phyloP scores from a whole-genome alignment of 2,113 vertebrate genomes.

The Ophthalmotilapia sp. region DNA sequence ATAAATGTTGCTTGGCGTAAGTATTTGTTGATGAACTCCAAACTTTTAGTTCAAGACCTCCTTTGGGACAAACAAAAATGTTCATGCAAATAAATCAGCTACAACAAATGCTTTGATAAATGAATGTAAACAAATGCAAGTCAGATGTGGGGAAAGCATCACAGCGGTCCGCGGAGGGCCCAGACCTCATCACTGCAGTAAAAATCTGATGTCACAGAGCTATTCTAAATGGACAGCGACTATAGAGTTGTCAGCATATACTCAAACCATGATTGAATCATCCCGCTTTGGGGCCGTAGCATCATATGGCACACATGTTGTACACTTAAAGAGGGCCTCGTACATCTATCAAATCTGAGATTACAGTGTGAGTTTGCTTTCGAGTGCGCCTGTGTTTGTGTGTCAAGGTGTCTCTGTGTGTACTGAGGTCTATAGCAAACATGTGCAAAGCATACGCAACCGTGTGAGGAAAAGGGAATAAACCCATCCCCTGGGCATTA shows the following conservation, averaged over 20 bases:
- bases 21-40: slow-evolving; percentile 43
- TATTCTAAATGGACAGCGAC: slow-evolving; percentile 34
- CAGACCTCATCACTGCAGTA: slow-evolving; percentile 14
- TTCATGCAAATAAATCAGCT: slow-evolving; percentile 47
- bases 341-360: slow-evolving; percentile 44
- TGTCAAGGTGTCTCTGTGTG: slow-evolving; percentile 37
- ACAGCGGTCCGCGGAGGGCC: not conserved
- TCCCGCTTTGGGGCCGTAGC: slow-evolving; percentile 29
- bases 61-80: slow-evolving; percentile 39
- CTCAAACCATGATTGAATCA: slow-evolving; percentile 34
- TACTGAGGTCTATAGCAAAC: not conserved
- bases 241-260: slow-evolving; percentile 12
- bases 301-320: slow-evolving; percentile 44
- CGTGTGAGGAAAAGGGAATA: not conserved
- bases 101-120: slow-evolving; percentile 48
- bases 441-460: slow-evolving; percentile 44
- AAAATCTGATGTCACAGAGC: slow-evolving; percentile 13
- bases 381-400: slow-evolving; percentile 21
- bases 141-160: slow-evolving; percentile 48
- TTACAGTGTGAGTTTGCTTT: slow-evolving; percentile 27
- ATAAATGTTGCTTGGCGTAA: slow-evolving; percentile 29
- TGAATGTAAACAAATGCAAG: slow-evolving; percentile 56
- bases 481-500: slow-evolving; percentile 38
- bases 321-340: slow-evolving; percentile 16
- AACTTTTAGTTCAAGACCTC: slow-evolving; percentile 29